These are phyloP conservation scores for Clamator glandarius DNA, from an alignment of 2,797 vertebrate genomes.

Conservation along the genomic window DNA sequence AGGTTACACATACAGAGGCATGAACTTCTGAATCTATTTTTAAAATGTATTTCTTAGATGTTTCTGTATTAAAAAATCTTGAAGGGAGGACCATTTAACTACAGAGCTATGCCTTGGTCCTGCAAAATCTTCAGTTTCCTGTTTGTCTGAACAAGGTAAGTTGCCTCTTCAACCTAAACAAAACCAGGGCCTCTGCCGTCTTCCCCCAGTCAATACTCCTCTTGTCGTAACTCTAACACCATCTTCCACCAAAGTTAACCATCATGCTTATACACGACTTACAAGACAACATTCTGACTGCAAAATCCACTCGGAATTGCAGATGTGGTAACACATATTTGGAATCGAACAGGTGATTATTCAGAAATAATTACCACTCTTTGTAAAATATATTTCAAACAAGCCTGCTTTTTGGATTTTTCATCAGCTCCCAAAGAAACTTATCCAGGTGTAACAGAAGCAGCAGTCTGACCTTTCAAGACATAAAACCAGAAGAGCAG, in stretches of 20 bases:
- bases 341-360: neutral
- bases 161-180: neutral
- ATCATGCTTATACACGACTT: neutral
- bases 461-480: neutral
- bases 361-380: neutral
- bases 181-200: neutral
- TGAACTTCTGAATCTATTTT: neutral
- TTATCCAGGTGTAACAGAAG: neutral
- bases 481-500: neutral
- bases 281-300: neutral
- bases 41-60: neutral
- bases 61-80: neutral
- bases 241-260: neutral
- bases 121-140: neutral
- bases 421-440: neutral
- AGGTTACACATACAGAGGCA: neutral
- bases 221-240: neutral
- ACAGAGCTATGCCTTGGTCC: neutral
- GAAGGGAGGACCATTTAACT: neutral
- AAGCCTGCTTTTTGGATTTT: neutral
- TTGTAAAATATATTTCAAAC: neutral
- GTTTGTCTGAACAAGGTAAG: neutral
- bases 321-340: neutral
- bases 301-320: neutral
- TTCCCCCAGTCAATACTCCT: neutral